These are phyloP conservation scores for Mechanitis mazaeus DNA, from an alignment of 2,888 invertebrate species.

Conservation along the genomic window DNA sequence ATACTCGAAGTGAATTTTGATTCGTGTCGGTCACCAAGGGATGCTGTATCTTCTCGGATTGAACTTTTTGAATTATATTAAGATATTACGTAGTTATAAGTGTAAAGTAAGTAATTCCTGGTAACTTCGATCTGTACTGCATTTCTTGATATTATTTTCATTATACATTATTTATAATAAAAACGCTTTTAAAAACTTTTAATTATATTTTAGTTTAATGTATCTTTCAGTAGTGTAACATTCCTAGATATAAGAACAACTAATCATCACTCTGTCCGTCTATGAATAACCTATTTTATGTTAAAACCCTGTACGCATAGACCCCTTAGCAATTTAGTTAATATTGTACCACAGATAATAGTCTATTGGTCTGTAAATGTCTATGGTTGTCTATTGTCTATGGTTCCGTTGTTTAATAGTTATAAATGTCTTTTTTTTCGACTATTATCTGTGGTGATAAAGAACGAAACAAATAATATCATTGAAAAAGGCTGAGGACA, in stretches of 20 bases:
- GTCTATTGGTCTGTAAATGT: background rate
- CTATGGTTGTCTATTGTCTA: background rate
- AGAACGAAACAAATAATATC: conserved; percentile 63
- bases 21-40: too few relatives aligned
- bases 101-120: conserved; percentile 32
- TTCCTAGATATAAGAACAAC: conserved; percentile 43
- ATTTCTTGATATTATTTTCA: conserved; percentile 31
- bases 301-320: conserved; percentile 68
- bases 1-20: too few relatives aligned
- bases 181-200: conserved; percentile 4
- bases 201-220: conserved; percentile 14
- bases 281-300: conserved; percentile 39
- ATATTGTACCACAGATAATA: conserved; percentile 49
- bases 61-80: conserved; percentile 19
- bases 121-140: conserved; percentile 35
- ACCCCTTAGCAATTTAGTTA: conserved; percentile 70
- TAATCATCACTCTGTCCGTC: conserved; percentile 50
- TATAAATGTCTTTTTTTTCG: background rate
- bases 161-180: conserved; percentile 1
- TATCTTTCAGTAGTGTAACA: conserved; percentile 17
- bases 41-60: too few relatives aligned
- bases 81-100: conserved; percentile 49
- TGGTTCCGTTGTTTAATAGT: conserved; percentile 6
- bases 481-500: conserved; percentile 75
- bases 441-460: conserved; percentile 50